These are phyloP conservation scores for Pteromalus puparum DNA, from an alignment of 1,140 invertebrate genomes.

Conservation along the genomic window DNA sequence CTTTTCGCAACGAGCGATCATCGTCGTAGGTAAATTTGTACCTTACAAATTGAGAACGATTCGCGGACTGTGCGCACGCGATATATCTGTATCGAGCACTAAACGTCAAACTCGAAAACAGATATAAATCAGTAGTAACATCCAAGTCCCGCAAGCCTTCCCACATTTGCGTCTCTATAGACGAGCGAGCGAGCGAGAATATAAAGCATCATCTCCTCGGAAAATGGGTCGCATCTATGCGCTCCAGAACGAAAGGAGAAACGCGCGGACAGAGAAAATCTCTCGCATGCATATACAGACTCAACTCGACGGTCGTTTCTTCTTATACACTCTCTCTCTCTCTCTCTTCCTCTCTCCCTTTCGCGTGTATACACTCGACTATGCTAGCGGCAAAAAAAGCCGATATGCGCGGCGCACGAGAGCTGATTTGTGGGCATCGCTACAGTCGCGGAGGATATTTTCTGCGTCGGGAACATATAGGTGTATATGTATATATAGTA, in stretches of 20 bases:
- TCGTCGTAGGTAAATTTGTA: not conserved
- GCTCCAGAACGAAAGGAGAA: conserved; percentile 7
- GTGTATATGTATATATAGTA: not conserved
- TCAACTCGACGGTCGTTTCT: not conserved
- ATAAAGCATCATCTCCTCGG: not conserved
- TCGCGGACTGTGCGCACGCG: no score
- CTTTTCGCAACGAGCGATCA: not conserved
- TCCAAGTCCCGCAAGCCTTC: not conserved
- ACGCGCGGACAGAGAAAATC: not conserved
- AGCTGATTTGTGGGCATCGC: conserved; percentile 34
- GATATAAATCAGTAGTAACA: conserved; percentile 23
- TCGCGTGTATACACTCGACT: not conserved
- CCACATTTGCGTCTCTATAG: not conserved
- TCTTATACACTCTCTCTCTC: not conserved
- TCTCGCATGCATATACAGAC: not conserved
- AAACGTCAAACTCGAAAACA: not conserved
- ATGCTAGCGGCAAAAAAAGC: not conserved
- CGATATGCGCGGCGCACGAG: conserved; percentile 3
- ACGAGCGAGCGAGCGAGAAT: not conserved
- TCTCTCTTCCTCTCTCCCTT: no score
- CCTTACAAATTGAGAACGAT: not conserved
- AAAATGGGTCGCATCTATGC: conserved; percentile 31
- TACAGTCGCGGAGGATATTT: conserved; percentile 25
- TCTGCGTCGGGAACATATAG: not conserved
- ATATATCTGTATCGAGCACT: not conserved